phyloP scores from a whole-genome alignment of 2,113 vertebrate species.

The Tetraodon nigroviridis region DNA sequence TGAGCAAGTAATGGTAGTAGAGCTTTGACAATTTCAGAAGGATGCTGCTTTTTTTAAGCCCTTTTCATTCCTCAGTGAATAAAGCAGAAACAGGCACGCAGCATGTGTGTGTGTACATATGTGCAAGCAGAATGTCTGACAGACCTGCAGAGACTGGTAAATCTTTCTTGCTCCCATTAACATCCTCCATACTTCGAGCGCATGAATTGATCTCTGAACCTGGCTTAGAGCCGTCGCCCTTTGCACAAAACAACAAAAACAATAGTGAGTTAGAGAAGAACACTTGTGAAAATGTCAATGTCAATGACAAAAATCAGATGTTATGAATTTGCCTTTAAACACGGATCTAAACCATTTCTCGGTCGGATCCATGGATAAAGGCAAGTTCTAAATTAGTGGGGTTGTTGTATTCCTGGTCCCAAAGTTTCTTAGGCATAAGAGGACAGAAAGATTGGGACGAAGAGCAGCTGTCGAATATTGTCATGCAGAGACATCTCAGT shows the following conservation, averaged over 20 bases:
- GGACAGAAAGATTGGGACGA: too few relatives aligned
- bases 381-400: constrained; percentile 19
- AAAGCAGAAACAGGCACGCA: background rate
- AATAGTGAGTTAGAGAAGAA: constrained; percentile 21
- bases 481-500: constrained; percentile 39
- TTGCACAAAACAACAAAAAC: constrained; percentile 18
- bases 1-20: constrained; percentile 7
- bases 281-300: background rate
- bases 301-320: constrained; percentile 5
- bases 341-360: constrained; percentile 23
- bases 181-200: constrained; percentile 82
- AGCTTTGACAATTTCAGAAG: constrained; percentile 12
- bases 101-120: background rate
- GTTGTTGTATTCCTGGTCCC: constrained; percentile 9
- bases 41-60: background rate
- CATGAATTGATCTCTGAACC: constrained; percentile 87
- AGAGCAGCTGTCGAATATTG: background rate
- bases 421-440: too few relatives aligned
- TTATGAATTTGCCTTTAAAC: constrained; percentile 40
- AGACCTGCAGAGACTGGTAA: constrained; percentile 82
- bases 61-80: background rate
- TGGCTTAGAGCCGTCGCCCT: constrained; percentile 90
- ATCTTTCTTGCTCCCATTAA: constrained; percentile 83
- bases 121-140: constrained; percentile 39
- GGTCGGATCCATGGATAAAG: constrained; percentile 36